Percentiles rank a stretch among this genome's conserved stretches.
Conservation (phyloP, 2,113 vertebrate species). For the Anoplopoma fimbria region DNA sequence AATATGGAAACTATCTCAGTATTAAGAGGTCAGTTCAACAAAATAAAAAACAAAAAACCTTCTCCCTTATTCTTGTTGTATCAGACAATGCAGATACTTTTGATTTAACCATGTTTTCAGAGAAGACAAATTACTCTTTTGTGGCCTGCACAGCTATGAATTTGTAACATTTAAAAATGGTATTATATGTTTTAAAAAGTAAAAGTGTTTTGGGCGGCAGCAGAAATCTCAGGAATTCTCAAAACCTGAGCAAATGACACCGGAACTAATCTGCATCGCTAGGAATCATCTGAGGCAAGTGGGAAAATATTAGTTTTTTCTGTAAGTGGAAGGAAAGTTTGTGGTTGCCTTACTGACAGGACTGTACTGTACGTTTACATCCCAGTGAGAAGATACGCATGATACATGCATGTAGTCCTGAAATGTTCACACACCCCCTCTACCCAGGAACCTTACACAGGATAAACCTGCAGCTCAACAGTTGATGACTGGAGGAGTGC, state of each 20-base stretch:
- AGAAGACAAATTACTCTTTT: background rate
- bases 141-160: background rate
- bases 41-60: background rate
- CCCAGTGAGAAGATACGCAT: constrained; percentile 16
- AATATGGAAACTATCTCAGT: background rate
- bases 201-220: background rate
- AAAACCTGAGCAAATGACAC: background rate
- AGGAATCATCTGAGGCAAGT: background rate
- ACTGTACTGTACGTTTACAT: background rate
- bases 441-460: constrained; percentile 10
- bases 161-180: background rate
- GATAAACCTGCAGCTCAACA: constrained; percentile 55
- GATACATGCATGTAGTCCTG: constrained; percentile 19
- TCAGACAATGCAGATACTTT: background rate
- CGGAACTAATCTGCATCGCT: background rate
- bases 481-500: constrained; percentile 40
- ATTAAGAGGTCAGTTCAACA: background rate
- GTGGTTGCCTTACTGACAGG: constrained; percentile 1
- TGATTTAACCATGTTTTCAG: background rate
- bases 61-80: background rate
- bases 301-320: background rate
- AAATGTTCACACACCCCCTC: constrained; percentile 22
- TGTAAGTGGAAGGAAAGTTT: constrained; percentile 17
- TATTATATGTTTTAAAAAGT: background rate
- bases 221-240: background rate